phyloP scores from a whole-genome alignment of 2,888 invertebrate species.

The Anodontia alba region DNA sequence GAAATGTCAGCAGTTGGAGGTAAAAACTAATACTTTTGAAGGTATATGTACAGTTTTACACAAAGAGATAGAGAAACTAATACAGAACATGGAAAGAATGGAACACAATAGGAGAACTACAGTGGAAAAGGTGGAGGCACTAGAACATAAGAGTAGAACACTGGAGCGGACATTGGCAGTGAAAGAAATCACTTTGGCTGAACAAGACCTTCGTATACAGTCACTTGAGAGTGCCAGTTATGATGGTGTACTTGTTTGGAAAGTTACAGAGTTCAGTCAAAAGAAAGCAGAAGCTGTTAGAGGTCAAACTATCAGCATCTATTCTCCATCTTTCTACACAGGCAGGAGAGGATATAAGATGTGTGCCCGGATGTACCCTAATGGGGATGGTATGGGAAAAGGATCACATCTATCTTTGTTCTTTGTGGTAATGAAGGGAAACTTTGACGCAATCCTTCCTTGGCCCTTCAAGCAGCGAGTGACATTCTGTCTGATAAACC shows the following conservation, averaged over 20 bases:
- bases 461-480: constrained; percentile 83
- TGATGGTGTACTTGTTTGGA: constrained; percentile 83
- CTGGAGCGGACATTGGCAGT: constrained; percentile 65
- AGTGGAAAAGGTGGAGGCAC: constrained; percentile 50
- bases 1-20: constrained; percentile 53
- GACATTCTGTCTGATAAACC: constrained; percentile 82
- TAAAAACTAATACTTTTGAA: constrained; percentile 67
- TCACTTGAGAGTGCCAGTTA: constrained; percentile 76
- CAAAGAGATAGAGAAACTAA: constrained; percentile 74
- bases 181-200: constrained; percentile 70
- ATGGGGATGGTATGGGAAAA: constrained; percentile 83
- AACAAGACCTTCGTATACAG: constrained; percentile 73
- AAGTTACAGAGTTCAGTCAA: constrained; percentile 77
- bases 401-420: constrained; percentile 83
- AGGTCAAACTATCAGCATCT: constrained; percentile 78
- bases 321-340: constrained; percentile 82
- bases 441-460: constrained; percentile 79
- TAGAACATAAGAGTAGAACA: constrained; percentile 57
- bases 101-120: constrained; percentile 50
- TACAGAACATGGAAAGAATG: constrained; percentile 68
- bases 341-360: constrained; percentile 81
- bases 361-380: constrained; percentile 81
- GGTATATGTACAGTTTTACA: constrained; percentile 76
- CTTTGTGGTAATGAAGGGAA: constrained; percentile 82
- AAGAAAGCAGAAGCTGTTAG: constrained; percentile 77